These are phyloP conservation scores for Stylophora pistillata DNA, from an alignment of 64 coral and sea anemone genomes.

Conservation along the genomic window DNA sequence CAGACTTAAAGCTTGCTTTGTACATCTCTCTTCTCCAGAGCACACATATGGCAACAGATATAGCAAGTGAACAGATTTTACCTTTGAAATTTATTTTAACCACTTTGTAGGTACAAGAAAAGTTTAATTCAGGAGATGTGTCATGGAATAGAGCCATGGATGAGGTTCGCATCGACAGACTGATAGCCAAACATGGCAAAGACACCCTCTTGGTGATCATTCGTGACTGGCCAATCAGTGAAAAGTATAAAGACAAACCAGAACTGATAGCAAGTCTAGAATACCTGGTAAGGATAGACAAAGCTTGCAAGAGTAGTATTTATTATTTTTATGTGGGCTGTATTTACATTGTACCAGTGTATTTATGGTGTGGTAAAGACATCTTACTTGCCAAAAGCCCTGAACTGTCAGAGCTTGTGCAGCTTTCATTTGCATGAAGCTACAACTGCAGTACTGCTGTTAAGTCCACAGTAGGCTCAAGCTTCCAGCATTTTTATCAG, in stretches of 20 bases:
- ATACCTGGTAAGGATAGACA: constrained; percentile 42
- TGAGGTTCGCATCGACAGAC: constrained; percentile 70
- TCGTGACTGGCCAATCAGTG: constrained; percentile 74
- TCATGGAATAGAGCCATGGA: constrained; percentile 89
- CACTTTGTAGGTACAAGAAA: constrained; percentile 73
- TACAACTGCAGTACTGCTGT: too few species aligned
- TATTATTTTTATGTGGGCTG: not conserved
- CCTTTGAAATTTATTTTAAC: not conserved
- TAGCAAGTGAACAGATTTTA: not conserved
- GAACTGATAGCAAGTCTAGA: constrained; percentile 78
- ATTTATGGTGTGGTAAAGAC: too few species aligned
- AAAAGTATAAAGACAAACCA: constrained; percentile 70
- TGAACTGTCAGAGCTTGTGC: too few species aligned
- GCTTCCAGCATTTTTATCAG: too few species aligned
- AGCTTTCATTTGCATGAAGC: too few species aligned
- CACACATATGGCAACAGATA: too few species aligned
- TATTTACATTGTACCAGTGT: too few species aligned
- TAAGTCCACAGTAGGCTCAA: too few species aligned
- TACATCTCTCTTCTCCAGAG: too few species aligned
- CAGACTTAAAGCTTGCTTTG: too few species aligned
- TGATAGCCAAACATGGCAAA: constrained; percentile 34
- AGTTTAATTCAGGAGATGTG: constrained; percentile 37
- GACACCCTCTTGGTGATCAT: constrained; percentile 62
- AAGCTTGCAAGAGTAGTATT: not conserved
- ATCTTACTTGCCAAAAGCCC: too few species aligned